Evolutionary conservation across 2,888 invertebrate species (phyloP), one percentile per base, ranked within the genome.

Genomic region (Petrolisthes manimaculis): DNA sequence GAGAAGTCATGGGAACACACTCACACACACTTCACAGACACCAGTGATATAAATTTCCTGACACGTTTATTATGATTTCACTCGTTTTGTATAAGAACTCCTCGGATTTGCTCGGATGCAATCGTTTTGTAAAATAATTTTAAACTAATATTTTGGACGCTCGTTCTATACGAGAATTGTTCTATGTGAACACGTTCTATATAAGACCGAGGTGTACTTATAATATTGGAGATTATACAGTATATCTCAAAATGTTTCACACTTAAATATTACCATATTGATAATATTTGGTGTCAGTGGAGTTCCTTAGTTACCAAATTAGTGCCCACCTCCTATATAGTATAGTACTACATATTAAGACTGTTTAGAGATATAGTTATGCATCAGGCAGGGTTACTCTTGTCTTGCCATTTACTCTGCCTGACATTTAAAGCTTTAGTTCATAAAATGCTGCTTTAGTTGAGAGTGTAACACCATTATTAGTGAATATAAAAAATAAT

Each of bases 291-390:
- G 83, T 21, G 53, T 88, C 84, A 88, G 56, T 78, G 56, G 79
- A 74, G 88, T 18, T 21, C 67, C 71, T 84, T 84, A 83, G 84
- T 81, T 80, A 80, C 84, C 84, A 88, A 74, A 84, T 88, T 88
- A 84, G 88, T 84, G 88, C 88, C 88, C 84, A 88, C 88, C 84
- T 83, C 86, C 77, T 88, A 84, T 71, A 12, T 12, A n/a, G 12
- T 12, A 12, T 3, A 1, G 71, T 71, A 18, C 18, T 71, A 71
- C 6, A 71, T 3, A 21, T 71, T n/a, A 71, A n/a, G 21, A 18
- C 14, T 78, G 84, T n/a, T 61, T 84, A 83, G 53, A 74, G 37
- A 9, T 37, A 56, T 37, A 82, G 77, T 69, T 56, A 79, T 87
- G 87, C 67, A 78, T 67, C 74, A 51, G 84, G 79, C 61, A 75